Percentiles rank a stretch among this genome's conserved stretches.
These are phyloP conservation scores for Palythoa grandiflora DNA, from an alignment of 92 coral and sea anemone species.

Conservation along the genomic window DNA sequence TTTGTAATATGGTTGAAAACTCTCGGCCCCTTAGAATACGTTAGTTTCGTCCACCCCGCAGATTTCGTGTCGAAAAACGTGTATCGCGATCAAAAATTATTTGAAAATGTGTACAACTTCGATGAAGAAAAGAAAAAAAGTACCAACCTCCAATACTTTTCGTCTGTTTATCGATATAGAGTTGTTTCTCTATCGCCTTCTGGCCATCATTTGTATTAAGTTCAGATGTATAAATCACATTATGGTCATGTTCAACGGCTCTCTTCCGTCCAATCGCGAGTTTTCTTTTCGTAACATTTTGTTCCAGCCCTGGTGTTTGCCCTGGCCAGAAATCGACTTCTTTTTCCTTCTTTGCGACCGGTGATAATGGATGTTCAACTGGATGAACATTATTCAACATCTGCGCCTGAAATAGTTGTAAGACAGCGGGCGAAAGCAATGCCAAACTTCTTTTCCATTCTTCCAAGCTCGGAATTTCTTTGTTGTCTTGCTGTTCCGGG, in stretches of 20 bases:
- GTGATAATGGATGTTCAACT: slow-evolving; percentile 33
- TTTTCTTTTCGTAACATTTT: neutral
- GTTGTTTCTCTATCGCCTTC: neutral
- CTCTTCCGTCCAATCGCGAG: neutral
- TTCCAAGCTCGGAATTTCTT: neutral
- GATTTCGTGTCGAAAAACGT: too few species aligned
- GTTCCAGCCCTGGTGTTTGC: neutral
- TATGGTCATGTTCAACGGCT: slow-evolving; percentile 30
- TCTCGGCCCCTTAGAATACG: too few species aligned
- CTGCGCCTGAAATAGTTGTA: neutral
- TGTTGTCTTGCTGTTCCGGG: slow-evolving; percentile 35
- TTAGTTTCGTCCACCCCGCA: too few species aligned
- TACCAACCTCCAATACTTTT: neutral
- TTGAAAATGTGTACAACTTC: too few species aligned
- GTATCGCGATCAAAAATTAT: too few species aligned
- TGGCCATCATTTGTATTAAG: neutral
- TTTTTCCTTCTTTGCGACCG: neutral
- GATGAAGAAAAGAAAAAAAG: neutral
- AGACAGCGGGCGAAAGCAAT: neutral
- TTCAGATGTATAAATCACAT: neutral
- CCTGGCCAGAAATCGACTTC: slow-evolving; percentile 16
- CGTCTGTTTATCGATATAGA: neutral
- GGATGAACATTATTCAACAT: neutral
- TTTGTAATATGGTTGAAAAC: too few species aligned
- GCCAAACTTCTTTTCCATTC: slow-evolving; percentile 20